Percentiles rank a stretch among this genome's conserved stretches.
These are phyloP conservation scores for Drosophila greeni DNA, from an alignment of 2,888 invertebrate species.

Conservation along the genomic window DNA sequence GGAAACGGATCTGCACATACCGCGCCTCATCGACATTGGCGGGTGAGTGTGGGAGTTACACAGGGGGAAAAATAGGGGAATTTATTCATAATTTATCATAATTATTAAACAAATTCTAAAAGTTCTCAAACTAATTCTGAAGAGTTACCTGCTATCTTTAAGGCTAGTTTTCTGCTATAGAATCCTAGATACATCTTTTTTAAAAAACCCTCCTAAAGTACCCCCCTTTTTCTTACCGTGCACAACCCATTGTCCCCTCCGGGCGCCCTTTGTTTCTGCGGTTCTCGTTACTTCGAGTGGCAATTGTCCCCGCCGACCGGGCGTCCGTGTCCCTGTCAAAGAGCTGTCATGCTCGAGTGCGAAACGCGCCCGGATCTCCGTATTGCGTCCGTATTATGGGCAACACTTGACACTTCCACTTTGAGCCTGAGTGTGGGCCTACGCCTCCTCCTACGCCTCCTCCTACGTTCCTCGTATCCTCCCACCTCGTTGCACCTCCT, in stretches of 20 bases:
- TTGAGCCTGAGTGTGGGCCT: slow-evolving; percentile 51
- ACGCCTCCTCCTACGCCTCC: not conserved
- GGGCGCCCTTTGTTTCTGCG: slow-evolving; percentile 63
- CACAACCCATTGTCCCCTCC: slow-evolving; percentile 2
- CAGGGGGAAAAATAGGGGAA: not conserved
- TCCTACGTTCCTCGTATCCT: no score
- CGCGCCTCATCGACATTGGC: slow-evolving; percentile 82
- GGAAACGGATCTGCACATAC: slow-evolving; percentile 84
- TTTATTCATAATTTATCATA: not conserved
- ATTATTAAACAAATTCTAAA: no score
- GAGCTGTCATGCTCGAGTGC: slow-evolving; percentile 71
- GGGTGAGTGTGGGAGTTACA: slow-evolving; percentile 80
- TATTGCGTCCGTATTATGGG: slow-evolving; percentile 66
- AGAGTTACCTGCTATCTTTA: no score
- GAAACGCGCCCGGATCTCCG: slow-evolving; percentile 48
- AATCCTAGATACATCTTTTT: not conserved
- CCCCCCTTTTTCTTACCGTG: slow-evolving; percentile 1
- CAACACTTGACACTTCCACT: slow-evolving; percentile 76
- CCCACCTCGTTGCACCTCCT: not conserved
- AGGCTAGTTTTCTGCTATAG: no score
- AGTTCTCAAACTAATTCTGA: no score
- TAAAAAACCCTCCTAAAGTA: not conserved
- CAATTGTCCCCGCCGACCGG: slow-evolving; percentile 62
- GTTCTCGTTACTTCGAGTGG: slow-evolving; percentile 72
- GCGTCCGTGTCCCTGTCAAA: slow-evolving; percentile 63